Evolutionary conservation across 2,113 vertebrate species (phyloP).

Genomic region (Barbus barbus): DNA sequence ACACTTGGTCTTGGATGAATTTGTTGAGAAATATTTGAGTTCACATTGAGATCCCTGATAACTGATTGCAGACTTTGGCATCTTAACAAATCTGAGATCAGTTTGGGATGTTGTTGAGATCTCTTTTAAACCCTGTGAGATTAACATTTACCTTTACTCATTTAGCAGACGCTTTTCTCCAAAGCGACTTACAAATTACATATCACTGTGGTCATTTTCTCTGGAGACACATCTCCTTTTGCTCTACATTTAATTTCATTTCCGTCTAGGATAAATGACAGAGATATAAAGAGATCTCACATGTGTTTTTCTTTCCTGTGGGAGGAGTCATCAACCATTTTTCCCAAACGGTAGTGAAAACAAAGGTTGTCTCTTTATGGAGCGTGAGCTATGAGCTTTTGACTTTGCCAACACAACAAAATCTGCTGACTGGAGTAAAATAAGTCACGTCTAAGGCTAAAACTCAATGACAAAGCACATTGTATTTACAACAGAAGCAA

Average conservation of each 20-base stretch:
- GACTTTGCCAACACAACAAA: conserved; percentile 41
- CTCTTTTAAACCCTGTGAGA: too few species aligned
- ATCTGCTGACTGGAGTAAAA: conserved; percentile 39
- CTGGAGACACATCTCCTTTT: background rate
- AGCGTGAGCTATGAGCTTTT: conserved; percentile 33
- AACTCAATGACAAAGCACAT: conserved; percentile 27
- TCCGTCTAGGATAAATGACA: background rate
- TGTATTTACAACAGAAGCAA: conserved; percentile 12
- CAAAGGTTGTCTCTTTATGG: conserved; percentile 50
- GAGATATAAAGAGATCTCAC: conserved; percentile 8
- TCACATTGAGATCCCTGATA: too few species aligned
- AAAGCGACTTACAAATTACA: too few species aligned
- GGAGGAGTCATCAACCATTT: conserved; percentile 29
- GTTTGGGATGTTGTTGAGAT: too few species aligned
- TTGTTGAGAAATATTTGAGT: too few species aligned
- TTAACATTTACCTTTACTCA: too few species aligned
- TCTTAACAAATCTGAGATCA: too few species aligned
- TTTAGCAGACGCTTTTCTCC: too few species aligned
- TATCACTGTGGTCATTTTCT: background rate
- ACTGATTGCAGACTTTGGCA: too few species aligned
- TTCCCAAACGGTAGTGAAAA: conserved; percentile 50
- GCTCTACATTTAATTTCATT: background rate
- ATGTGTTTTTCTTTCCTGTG: background rate
- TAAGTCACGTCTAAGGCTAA: conserved; percentile 12
- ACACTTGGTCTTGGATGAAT: background rate